Evolutionary conservation across 1,140 invertebrate species (phyloP), one percentile per base, ranked within the genome.

Genomic region (Apis laboriosa): DNA sequence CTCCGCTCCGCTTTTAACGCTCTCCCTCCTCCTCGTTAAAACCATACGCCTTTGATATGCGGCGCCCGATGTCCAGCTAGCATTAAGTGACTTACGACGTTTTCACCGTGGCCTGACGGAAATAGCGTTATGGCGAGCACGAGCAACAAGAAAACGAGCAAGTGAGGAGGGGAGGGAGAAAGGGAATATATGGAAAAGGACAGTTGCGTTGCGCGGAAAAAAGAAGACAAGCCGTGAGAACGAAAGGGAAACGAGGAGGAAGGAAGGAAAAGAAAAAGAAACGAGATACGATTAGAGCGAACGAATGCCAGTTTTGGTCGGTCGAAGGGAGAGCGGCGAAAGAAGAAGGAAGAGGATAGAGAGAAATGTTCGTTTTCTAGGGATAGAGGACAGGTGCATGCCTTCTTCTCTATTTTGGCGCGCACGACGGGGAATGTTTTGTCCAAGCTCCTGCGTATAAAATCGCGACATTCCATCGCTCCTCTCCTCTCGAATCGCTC

Each of bases 71-170:
- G 77, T 86, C 84, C 86, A 11, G 43, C 61, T 43, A 34, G 63
- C 80, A 75, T 84, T 88, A 89, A 89, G 81, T 83, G 84, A 89
- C 75, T 86, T 86, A 86, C 81, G 71, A 68, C 64, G 77, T 88
- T 86, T 86, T 67, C 80, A 72, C 64, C 24, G 77, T 77, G 64
- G 60, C 63, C 68, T 51, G 86, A 88, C 86, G 67, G 76, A 88
- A 88, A 88, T 88, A 88, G 79, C 87, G 75, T 87, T 87, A 78
- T 78, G 67, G 71, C 70, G 63, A 60, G 60, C 60, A 66, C 56
- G 61, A 67, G n/a, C 80, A 61, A 55, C 21, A 64, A 84, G 80
- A 82, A 43, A 72, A 21, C 58, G 43, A 0, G 0, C 19, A 60
- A 28, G 49, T 21, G 60, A 66, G 53, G 5, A 9, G 63, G 28